Conservation (phyloP, 1,140 invertebrate species). For the Trissolcus basalis region DNA sequence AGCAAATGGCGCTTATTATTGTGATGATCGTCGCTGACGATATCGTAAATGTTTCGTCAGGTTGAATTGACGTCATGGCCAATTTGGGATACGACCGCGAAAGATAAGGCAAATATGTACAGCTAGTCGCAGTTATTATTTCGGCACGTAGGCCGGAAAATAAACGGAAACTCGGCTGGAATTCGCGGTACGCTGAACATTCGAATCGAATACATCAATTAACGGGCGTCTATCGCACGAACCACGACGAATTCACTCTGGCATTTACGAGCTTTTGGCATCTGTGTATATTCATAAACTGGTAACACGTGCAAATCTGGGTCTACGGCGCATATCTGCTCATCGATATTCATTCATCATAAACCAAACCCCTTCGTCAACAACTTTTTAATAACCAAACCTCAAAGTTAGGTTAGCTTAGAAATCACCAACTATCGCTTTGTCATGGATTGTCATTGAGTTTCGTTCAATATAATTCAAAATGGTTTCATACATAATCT, state of each 20-base stretch:
- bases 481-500: too few species aligned
- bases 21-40: too few species aligned
- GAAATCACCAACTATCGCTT: too few species aligned
- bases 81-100: constrained; percentile 32
- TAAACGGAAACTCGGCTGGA: constrained; percentile 30
- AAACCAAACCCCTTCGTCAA: not conserved
- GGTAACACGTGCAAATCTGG: constrained; percentile 5
- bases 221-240: constrained; percentile 38
- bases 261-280: constrained; percentile 28
- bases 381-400: too few species aligned
- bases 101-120: constrained; percentile 39
- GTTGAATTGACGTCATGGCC: constrained; percentile 23
- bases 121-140: constrained; percentile 34
- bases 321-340: not conserved
- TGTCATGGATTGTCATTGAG: too few species aligned
- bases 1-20: too few species aligned
- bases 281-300: constrained; percentile 24
- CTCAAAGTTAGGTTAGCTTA: too few species aligned
- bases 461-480: too few species aligned
- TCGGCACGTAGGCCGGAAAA: constrained; percentile 30
- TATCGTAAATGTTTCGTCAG: not conserved
- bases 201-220: constrained; percentile 54
- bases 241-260: constrained; percentile 19
- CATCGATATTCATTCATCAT: not conserved
- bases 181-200: constrained; percentile 31